A percentile compares a stretch with the other conserved stretches of the same genome.
phyloP scores from a whole-genome alignment of 2,888 invertebrate species.

The Rambutsinella grinnellia region DNA sequence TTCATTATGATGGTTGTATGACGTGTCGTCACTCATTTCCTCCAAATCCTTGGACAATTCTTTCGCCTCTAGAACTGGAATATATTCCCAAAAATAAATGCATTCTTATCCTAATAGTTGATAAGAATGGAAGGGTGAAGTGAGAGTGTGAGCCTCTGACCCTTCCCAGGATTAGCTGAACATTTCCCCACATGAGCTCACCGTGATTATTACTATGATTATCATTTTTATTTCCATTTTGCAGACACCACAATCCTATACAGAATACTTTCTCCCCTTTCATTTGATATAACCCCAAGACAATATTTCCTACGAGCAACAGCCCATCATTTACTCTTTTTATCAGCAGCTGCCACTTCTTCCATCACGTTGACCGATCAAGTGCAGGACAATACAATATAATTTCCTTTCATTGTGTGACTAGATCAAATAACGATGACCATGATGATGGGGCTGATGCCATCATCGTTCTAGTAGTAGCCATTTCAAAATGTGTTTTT shows the following conservation, averaged over 20 bases:
- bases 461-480: neutral
- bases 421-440: neutral
- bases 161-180: conserved; percentile 29
- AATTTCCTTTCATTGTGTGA: neutral
- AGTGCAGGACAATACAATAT: neutral
- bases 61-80: neutral
- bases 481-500: neutral
- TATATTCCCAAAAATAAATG: neutral
- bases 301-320: conserved; percentile 17
- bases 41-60: neutral
- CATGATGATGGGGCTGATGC: neutral
- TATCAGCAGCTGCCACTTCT: too few species aligned
- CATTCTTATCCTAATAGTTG: too few species aligned
- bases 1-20: conserved; percentile 14
- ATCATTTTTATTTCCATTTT: conserved; percentile 40
- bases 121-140: neutral
- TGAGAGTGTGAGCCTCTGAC: conserved; percentile 11
- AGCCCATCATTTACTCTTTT: conserved; percentile 24
- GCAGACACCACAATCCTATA: conserved; percentile 17
- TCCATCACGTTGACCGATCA: neutral
- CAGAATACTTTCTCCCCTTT: neutral
- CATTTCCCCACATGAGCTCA: conserved; percentile 6
- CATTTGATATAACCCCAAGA: neutral
- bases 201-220: conserved; percentile 15
- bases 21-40: conserved; percentile 47